Evolutionary conservation across 2,113 vertebrate species (phyloP).

Genomic region (Noctilio leporinus): DNA sequence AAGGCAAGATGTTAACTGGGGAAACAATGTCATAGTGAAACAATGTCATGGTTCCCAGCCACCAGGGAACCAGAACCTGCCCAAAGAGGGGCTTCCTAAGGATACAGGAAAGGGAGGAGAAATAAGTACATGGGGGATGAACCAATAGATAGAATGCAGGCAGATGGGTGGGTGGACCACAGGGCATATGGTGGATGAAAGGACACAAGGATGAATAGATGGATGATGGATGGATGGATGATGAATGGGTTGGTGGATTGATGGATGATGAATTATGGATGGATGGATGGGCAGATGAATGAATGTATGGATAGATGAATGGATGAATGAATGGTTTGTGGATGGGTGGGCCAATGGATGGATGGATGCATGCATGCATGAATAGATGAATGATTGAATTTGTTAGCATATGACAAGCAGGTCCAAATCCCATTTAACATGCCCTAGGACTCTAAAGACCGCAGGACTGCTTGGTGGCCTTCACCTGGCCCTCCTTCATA

Average conservation of each 20-base stretch:
- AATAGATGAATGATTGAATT: background rate
- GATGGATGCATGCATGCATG: background rate
- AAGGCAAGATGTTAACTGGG: background rate
- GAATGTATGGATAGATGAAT: too few relatives aligned
- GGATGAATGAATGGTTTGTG: background rate
- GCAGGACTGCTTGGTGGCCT: background rate
- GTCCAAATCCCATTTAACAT: background rate
- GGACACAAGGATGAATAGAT: too few relatives aligned
- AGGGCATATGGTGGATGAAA: background rate
- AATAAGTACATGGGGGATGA: background rate
- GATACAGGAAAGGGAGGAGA: background rate
- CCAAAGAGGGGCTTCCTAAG: background rate
- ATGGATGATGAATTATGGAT: too few relatives aligned
- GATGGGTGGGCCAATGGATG: background rate
- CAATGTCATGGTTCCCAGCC: background rate
- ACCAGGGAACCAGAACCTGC: background rate
- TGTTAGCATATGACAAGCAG: background rate
- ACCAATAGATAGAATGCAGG: background rate
- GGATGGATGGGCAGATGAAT: background rate
- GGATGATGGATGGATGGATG: too few relatives aligned
- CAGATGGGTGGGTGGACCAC: background rate
- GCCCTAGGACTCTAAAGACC: background rate
- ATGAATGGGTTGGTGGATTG: background rate
- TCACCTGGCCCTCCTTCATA: background rate
- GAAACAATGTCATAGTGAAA: background rate